Conservation (phyloP, 2,797 vertebrate genomes). For the Pachyuromys duprasi region DNA sequence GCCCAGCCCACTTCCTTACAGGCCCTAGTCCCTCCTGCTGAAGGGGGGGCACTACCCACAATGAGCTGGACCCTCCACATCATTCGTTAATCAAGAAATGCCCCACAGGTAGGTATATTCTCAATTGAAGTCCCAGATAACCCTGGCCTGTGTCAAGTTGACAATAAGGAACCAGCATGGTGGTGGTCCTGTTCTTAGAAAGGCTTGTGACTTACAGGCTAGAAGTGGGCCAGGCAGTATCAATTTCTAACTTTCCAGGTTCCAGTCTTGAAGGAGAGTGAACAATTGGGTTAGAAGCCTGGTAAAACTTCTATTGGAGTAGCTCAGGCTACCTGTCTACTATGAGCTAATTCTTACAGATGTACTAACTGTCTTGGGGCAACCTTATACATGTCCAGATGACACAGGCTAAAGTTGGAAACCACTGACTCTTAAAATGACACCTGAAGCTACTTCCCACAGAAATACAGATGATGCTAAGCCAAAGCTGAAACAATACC, state of each 20-base stretch:
- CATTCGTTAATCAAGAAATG: background rate
- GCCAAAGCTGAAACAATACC: background rate
- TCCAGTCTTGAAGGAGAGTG: background rate
- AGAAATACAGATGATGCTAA: background rate
- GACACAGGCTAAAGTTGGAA: background rate
- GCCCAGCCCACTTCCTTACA: no score
- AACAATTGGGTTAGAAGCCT: background rate
- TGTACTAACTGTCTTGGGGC: background rate
- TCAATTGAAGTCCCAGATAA: background rate
- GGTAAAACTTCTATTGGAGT: background rate
- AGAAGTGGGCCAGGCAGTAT: background rate
- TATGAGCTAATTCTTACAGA: background rate
- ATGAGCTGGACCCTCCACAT: background rate
- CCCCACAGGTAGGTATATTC: background rate
- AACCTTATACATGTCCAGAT: background rate
- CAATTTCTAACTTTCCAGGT: background rate
- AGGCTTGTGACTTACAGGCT: background rate
- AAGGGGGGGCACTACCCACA: background rate
- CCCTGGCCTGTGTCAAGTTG: background rate
- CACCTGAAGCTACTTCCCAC: background rate
- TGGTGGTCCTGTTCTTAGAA: background rate
- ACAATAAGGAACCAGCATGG: background rate
- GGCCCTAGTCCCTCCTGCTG: background rate
- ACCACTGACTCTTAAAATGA: background rate
- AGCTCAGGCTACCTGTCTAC: background rate